Base-by-base conservation (phyloP, 2,797 vertebrate genomes). In the Xyrichtys novacula region DNA sequence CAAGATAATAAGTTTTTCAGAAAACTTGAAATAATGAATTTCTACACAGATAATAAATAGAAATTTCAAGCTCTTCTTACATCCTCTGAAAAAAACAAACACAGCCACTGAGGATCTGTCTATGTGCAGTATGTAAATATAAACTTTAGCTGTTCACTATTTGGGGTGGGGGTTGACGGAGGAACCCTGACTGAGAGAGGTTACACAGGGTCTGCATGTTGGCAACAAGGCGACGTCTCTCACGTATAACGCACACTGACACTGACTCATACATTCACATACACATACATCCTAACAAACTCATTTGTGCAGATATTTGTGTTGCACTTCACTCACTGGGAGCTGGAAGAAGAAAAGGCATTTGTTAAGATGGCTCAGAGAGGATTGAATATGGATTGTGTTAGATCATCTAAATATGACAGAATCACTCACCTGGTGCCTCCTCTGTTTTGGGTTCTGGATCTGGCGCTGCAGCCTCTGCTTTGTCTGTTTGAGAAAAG, bases 201-300 rank as follows among this genome's bases (percentile, higher is more conserved):
- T 78, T 58, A 81, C 78, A 34, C 60, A 73, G 75, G 80, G 78
- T 86, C 81, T 84, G 74, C 81, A 80, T 85, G 85, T 93, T 94
- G 93, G 93, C 93, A 94, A 93, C 86, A 43, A 74, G 70, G 54
- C 15, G 2, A 66, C 57, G 29, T 83, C 57, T 83, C 55, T 71
- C 50, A 20, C 64, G 47, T 54, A 29, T 14, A 53, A 44, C 46
- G n/a, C n/a, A n/a, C n/a, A n/a, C 65, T 29, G 48, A 40, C 69
- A 59, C 44, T 7, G 29, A 2, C 62, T 25, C 56, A 64, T 29
- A 31, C 71, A 67, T 62, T 73, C 56, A 23, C 20, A 14, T 20
- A 80, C 23, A 77, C 63, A 46, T 36, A 47, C 72, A 40, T 55
- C 74, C 42, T 23, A 74, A 48, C 29, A 44, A 71, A 78, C 39